Base-by-base conservation (phyloP, 2,888 invertebrate species). In the Ametastegia equiseti region DNA sequence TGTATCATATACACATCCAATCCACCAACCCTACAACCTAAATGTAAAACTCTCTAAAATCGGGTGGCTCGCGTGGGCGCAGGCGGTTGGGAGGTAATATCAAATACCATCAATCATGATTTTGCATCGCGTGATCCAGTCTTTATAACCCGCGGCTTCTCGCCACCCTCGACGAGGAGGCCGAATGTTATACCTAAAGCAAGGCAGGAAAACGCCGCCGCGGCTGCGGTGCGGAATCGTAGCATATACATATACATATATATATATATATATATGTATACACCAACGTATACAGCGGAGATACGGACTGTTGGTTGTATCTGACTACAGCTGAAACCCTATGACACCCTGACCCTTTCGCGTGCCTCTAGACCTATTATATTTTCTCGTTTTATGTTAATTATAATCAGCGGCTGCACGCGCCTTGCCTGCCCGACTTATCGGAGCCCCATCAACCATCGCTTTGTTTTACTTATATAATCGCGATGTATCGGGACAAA, bases 341-440 rank as follows among this genome's bases (percentile, higher is more conserved):
- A 75, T 54, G 78, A 78, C 71, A 86, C 85, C 85, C 87, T 88
- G 57, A 86, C 85, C 85, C 87, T 88, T 86, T 88, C 86, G 88
- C 88, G 87, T 88, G 88, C 45, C 42, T 85, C 85, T 84, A 84
- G 83, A 83, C 86, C 60, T 42, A 30, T 75, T 54, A 75, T 88
- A 88, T 88, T 89, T 87, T 88, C 89, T 88, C 87, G 88, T 82
- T 83, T 67, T 84, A 86, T 88, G 90, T 90, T 90, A 91, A 91
- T 91, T 90, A 88, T 89, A 89, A 91, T 90, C 88, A 88, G 85
- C 85, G 86, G 83, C 82, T 84, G 85, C 80, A 39, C 81, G 75
- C 67, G 30, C 65, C 82, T 78, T 80, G 79, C 69, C 81, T 69
- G 75, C 81, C 81, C 69, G 82, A 83, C 81, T 39, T 67, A n/a